Evolutionary conservation across 1,140 invertebrate genomes (phyloP), one percentile per base, ranked within the genome.

Genomic region (Proales similis): DNA sequence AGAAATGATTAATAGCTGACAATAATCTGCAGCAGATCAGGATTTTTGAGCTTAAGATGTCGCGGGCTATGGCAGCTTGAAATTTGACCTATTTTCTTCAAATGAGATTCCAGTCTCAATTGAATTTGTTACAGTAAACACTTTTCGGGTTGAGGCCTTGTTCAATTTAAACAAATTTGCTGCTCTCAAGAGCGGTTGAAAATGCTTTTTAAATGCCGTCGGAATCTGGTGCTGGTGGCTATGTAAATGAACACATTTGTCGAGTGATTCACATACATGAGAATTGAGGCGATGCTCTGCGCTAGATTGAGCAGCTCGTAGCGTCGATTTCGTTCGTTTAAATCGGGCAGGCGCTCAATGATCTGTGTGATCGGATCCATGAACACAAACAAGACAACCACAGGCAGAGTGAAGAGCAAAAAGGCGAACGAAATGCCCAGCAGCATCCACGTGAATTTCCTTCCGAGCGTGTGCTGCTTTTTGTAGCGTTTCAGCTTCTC

Each of bases 181-280:
- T n/a, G n/a, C n/a, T n/a, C n/a, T n/a, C n/a, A n/a, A n/a, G n/a
- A n/a, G n/a, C n/a, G n/a, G n/a, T n/a, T n/a, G n/a, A 57, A 57
- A 12, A 39, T 22, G 19, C 45, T 57, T 22, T 22, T 24, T 42
- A 57, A 39, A 20, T 39, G 27, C 11, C 45, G 32, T 6, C 51
- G 39, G 26, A 57, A 57, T 11, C 51, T 22, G 27, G 51, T 39
- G 11, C 33, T 19, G 9, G 51, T 39, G 9, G 19, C 14, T 42
- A 27, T 42, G 32, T 57, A 57, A 39, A 57, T 38, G 45, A 57
- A 39, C 39, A 57, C 39, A 26, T 57, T 57, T 14, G 45, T 19
- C 11, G 51, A 57, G 45, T 57, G 51, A 39, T 57, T 57, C 30
- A 57, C 39, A 38, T 57, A 57, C 51, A 57, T 57, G 6, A 57